Conservation (phyloP, 2,888 invertebrate genomes). For the Cancer borealis region DNA sequence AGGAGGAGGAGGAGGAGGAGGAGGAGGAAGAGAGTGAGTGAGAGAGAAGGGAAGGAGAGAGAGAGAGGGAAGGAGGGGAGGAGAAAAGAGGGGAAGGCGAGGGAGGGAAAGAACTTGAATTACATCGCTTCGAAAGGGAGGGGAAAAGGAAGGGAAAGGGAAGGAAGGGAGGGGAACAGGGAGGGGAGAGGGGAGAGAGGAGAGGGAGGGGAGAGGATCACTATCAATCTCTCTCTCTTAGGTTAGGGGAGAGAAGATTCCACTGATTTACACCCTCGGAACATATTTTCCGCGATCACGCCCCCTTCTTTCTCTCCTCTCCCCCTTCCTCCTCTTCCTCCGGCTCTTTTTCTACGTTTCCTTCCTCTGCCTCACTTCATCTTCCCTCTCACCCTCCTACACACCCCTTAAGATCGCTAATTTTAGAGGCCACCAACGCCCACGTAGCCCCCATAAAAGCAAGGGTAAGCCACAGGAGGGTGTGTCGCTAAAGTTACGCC, state of each 20-base stretch:
- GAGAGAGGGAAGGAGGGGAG: background rate
- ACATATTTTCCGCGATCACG: slow-evolving; percentile 25
- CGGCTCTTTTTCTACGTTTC: background rate
- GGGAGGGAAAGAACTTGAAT: slow-evolving; percentile 1
- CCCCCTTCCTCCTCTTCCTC: background rate
- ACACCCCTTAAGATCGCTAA: background rate
- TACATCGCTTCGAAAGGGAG: background rate
- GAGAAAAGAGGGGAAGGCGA: background rate
- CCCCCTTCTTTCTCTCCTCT: background rate
- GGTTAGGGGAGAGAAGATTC: slow-evolving; percentile 45
- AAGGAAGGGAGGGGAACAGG: background rate
- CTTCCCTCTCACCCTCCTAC: background rate
- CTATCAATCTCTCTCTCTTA: slow-evolving; percentile 52
- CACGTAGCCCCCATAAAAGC: background rate
- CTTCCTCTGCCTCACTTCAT: background rate
- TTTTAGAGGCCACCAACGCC: background rate
- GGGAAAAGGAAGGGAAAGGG: background rate
- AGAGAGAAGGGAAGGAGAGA: background rate
- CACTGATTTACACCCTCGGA: slow-evolving; percentile 58
- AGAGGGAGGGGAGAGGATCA: background rate
- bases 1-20: background rate
- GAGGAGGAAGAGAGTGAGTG: background rate
- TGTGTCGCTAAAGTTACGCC: background rate
- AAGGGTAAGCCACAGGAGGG: background rate
- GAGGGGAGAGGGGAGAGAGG: background rate